These are phyloP conservation scores for Coelopa frigida DNA, from an alignment of 1,140 invertebrate species.

Conservation along the genomic window DNA sequence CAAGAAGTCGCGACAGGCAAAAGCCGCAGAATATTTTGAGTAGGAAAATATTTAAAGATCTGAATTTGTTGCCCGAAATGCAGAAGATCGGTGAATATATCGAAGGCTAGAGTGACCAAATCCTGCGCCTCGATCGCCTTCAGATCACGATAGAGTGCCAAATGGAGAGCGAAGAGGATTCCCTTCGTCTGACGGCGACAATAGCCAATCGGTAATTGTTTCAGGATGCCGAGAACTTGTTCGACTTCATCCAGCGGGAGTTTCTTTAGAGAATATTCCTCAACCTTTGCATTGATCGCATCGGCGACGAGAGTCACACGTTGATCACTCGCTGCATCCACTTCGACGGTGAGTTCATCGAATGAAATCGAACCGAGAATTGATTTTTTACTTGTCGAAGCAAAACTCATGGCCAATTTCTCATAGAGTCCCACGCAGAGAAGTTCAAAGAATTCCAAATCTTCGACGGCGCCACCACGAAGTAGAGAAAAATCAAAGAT, in stretches of 20 bases:
- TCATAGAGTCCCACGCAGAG: conserved; percentile 1
- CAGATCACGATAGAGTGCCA: conserved; percentile 15
- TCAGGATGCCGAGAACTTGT: conserved; percentile 3
- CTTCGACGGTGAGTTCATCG: no score
- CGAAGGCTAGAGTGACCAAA: conserved; percentile 9
- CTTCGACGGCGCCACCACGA: background rate
- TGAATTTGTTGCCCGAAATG: conserved; percentile 17
- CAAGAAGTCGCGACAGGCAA: conserved; percentile 6
- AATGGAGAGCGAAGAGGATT: conserved; percentile 11
- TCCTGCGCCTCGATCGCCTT: conserved; percentile 5
- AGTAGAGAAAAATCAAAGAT: no score
- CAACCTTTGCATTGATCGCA: no score
- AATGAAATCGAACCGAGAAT: no score
- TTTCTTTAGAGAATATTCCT: no score
- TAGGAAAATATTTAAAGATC: conserved; percentile 15
- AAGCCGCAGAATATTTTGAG: conserved; percentile 6
- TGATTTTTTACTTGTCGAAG: no score
- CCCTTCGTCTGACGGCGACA: conserved; percentile 7
- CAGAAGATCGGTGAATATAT: conserved; percentile 14
- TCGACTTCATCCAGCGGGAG: background rate
- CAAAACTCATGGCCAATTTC: no score
- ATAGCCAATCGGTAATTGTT: conserved; percentile 11
- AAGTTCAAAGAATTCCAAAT: conserved; percentile 12
- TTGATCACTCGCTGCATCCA: no score
- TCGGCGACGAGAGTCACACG: no score